phyloP scores from a whole-genome alignment of 2,113 vertebrate genomes.

The Chaetorhynchus papuensis region DNA sequence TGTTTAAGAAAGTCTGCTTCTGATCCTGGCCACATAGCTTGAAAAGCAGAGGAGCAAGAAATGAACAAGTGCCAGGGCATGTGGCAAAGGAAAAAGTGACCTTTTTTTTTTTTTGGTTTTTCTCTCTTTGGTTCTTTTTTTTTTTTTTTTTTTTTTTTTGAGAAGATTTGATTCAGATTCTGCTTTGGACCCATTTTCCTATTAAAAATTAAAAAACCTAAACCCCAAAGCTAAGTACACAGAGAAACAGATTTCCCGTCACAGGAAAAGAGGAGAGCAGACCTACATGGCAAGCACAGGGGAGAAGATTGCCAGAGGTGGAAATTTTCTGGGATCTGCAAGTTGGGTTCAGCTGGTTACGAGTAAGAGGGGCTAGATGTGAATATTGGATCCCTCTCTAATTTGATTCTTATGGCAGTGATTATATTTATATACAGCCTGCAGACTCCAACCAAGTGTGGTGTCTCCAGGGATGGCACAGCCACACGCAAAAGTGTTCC shows the following conservation, averaged over 20 bases:
- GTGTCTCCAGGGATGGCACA: constrained; percentile 55
- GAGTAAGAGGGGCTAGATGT: constrained; percentile 21
- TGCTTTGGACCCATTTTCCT: constrained; percentile 7
- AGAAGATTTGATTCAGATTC: constrained; percentile 24
- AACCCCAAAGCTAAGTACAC: neutral
- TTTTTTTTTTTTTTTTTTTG: neutral
- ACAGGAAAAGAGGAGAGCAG: constrained; percentile 38
- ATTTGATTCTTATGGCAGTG: constrained; percentile 59
- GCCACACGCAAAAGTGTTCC: constrained; percentile 54
- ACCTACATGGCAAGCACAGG: neutral
- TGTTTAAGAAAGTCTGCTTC: constrained; percentile 20
- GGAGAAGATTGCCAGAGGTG: constrained; percentile 46
- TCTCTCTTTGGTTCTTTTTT: neutral
- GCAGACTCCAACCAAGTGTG: constrained; percentile 52
- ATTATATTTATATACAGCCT: constrained; percentile 61
- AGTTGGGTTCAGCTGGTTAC: constrained; percentile 46
- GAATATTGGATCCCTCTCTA: constrained; percentile 51
- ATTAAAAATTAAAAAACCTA: neutral
- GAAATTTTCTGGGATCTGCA: constrained; percentile 49
- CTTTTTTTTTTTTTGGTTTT: neutral
- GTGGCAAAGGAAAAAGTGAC: constrained; percentile 48
- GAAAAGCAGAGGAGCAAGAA: constrained; percentile 38
- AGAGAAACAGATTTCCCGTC: constrained; percentile 34
- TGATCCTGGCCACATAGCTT: constrained; percentile 7
- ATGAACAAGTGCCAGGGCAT: constrained; percentile 24